Conservation (phyloP, 2,797 vertebrate genomes). For the Sebastes itinus region DNA sequence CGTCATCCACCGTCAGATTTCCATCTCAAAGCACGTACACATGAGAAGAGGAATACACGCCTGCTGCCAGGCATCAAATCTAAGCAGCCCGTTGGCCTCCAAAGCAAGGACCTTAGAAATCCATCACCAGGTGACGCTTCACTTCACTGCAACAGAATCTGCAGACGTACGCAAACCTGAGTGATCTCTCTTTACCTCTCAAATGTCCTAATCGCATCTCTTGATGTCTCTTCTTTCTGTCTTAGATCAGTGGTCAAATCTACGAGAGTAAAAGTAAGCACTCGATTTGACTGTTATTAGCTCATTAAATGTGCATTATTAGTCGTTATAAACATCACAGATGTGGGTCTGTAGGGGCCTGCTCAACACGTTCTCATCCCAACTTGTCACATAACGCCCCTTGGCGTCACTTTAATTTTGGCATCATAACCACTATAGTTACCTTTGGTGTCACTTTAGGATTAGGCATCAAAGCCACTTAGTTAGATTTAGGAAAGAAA, state of each 20-base stretch:
- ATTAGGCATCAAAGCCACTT: too few species aligned
- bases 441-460: too few species aligned
- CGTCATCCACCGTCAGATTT: constrained; percentile 49
- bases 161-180: background rate
- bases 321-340: too few species aligned
- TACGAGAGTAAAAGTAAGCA: background rate
- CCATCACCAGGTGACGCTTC: constrained; percentile 41
- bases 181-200: constrained; percentile 13
- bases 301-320: too few species aligned
- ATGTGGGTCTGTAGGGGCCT: too few species aligned
- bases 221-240: background rate
- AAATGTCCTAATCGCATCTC: background rate
- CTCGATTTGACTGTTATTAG: too few species aligned
- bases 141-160: constrained; percentile 36
- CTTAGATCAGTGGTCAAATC: background rate
- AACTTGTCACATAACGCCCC: too few species aligned
- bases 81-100: constrained; percentile 11
- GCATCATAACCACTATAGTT: too few species aligned
- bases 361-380: too few species aligned
- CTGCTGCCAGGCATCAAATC: constrained; percentile 37
- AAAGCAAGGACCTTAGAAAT: constrained; percentile 4
- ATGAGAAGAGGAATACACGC: constrained; percentile 43
- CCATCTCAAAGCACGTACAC: constrained; percentile 32
- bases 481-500: too few species aligned
- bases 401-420: too few species aligned